These are phyloP conservation scores for Balearica regulorum DNA, from an alignment of 2,797 vertebrate species.

Conservation along the genomic window DNA sequence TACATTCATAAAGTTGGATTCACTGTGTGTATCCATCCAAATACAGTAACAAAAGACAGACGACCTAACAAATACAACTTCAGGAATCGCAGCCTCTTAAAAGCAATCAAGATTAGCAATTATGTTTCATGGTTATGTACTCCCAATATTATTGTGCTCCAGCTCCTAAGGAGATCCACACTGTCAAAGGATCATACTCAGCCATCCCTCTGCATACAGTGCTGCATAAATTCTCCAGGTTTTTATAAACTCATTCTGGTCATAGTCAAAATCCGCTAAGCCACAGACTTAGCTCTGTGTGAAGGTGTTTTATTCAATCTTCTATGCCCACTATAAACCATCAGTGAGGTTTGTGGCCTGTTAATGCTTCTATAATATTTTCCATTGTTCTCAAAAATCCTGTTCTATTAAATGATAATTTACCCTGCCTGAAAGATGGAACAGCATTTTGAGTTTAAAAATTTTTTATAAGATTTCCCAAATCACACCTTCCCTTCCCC, in stretches of 20 bases:
- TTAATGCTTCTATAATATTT: neutral
- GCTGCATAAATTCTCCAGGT: neutral
- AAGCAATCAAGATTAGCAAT: neutral
- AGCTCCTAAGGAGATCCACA: neutral
- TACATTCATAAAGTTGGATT: neutral
- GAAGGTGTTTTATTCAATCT: neutral
- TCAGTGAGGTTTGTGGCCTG: neutral
- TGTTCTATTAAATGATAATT: neutral
- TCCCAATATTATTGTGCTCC: neutral
- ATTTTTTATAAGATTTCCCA: neutral
- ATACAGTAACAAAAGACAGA: neutral
- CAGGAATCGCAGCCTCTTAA: neutral
- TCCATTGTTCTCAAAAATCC: neutral
- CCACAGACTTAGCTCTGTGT: neutral
- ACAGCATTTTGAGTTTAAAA: neutral
- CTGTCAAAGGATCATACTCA: neutral
- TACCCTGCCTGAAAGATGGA: neutral
- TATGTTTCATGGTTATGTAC: neutral
- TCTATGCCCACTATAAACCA: neutral
- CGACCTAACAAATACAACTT: neutral
- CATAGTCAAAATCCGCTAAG: neutral
- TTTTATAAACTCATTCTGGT: neutral
- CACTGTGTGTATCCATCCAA: neutral
- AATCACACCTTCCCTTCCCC: neutral
- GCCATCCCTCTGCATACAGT: neutral